phyloP scores from a whole-genome alignment of 2,113 vertebrate species.

The Leptosomus discolor region DNA sequence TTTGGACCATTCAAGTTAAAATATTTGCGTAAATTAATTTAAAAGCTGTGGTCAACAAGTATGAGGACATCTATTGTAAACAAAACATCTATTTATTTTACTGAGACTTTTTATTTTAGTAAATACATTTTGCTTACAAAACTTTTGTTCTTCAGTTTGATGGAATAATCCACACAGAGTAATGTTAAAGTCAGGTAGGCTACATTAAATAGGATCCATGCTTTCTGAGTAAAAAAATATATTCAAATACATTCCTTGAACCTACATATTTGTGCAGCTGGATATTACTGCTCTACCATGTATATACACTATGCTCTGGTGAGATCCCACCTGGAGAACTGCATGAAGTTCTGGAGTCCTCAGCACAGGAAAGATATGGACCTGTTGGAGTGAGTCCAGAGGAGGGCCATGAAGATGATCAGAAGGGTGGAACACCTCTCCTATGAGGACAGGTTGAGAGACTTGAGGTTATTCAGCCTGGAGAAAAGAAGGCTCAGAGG shows the following conservation, averaged over 20 bases:
- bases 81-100: neutral
- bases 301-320: neutral
- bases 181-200: neutral
- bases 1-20: neutral
- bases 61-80: neutral
- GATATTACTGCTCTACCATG: neutral
- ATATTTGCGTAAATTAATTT: neutral
- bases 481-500: neutral
- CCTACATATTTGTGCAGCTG: neutral
- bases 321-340: neutral
- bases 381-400: neutral
- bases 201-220: neutral
- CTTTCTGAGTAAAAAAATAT: neutral
- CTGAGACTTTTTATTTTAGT: neutral
- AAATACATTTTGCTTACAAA: neutral
- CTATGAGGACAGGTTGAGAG: neutral
- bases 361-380: neutral
- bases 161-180: neutral
- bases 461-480: neutral
- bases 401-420: neutral
- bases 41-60: neutral
- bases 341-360: neutral
- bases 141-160: neutral
- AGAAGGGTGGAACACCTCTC: neutral
- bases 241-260: neutral